Conservation (phyloP, 2,113 vertebrate species). For the Brachypteracias leptosomus region DNA sequence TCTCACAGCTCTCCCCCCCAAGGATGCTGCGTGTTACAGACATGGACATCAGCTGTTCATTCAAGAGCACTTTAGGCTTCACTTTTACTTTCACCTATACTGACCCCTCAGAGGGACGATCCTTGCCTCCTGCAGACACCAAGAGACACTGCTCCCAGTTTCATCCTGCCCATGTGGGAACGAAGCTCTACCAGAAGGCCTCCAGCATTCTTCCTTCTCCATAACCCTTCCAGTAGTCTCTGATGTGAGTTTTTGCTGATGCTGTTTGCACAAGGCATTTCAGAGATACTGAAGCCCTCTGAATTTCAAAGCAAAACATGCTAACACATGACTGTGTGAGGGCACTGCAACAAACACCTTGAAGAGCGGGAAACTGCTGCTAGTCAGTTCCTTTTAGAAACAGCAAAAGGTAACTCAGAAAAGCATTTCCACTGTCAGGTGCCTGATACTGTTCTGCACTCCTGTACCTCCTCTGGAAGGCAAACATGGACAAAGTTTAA, state of each 20-base stretch:
- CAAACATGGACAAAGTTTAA: not conserved
- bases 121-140: not conserved
- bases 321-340: not conserved
- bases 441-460: not conserved
- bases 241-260: not conserved
- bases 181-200: not conserved
- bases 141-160: not conserved
- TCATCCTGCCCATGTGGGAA: not conserved
- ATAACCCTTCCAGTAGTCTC: not conserved
- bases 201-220: not conserved
- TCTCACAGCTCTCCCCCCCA: not conserved
- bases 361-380: not conserved
- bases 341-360: not conserved
- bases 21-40: not conserved
- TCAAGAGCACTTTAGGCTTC: rapidly evolving
- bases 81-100: not conserved
- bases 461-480: not conserved
- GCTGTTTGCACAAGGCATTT: not conserved
- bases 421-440: not conserved
- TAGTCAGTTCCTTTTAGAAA: not conserved
- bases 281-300: not conserved
- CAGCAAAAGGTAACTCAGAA: not conserved
- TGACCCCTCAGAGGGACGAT: not conserved
- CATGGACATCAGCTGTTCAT: not conserved
- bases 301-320: not conserved